These are phyloP conservation scores for Ischnura elegans DNA, from an alignment of 2,888 invertebrate genomes.

Conservation along the genomic window DNA sequence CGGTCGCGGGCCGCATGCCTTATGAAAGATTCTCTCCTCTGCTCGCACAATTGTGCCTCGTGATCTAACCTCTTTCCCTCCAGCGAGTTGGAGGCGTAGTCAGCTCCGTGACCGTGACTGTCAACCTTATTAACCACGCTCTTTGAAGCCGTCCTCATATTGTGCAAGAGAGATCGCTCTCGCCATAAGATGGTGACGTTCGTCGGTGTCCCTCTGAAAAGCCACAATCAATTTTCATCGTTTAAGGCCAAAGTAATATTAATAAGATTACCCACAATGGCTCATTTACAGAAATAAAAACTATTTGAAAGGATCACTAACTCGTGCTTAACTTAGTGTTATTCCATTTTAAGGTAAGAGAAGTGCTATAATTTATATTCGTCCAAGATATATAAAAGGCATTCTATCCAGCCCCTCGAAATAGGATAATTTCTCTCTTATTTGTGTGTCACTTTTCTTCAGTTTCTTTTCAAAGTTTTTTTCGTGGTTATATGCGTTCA, in stretches of 20 bases:
- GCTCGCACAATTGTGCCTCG: neutral
- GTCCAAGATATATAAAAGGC: no score
- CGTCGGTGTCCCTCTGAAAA: neutral
- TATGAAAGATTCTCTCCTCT: neutral
- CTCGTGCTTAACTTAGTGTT: no score
- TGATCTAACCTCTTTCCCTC: neutral
- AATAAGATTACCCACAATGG: no score
- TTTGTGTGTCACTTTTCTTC: no score
- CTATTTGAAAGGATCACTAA: no score
- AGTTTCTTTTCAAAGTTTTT: no score
- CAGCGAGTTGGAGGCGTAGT: neutral
- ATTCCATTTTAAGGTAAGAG: no score
- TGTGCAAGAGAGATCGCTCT: neutral
- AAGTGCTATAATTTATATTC: no score
- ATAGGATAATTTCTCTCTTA: no score
- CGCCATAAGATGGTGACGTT: neutral
- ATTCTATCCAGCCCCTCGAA: no score
- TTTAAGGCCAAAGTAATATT: neutral
- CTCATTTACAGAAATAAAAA: no score
- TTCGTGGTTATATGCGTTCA: no score
- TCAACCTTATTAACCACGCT: conserved; percentile 21
- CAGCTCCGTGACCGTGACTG: conserved; percentile 1
- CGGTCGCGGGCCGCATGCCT: neutral
- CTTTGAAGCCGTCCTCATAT: conserved; percentile 8
- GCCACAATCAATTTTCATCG: neutral